Conservation (phyloP, 2,797 vertebrate genomes). For the Amniataba percoides region DNA sequence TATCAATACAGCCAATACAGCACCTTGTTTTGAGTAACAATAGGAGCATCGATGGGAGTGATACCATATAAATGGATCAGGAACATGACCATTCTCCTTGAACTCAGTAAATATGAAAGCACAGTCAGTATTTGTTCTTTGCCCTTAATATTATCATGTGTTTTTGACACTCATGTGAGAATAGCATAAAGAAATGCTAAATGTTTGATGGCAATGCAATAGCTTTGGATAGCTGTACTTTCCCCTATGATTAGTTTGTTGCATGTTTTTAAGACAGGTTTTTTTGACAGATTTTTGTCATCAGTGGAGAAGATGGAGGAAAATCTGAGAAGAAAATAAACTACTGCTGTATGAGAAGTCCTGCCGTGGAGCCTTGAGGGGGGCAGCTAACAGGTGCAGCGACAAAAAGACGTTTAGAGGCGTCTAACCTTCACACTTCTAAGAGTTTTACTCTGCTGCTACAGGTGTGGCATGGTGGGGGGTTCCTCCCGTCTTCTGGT, state of each 20-base stretch:
- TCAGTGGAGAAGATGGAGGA: not conserved
- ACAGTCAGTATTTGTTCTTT: not conserved
- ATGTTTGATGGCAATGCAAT: not conserved
- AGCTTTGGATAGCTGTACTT: not conserved
- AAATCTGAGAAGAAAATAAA: not conserved
- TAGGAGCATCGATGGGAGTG: not conserved
- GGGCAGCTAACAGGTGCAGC: not conserved
- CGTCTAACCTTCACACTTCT: constrained; percentile 9
- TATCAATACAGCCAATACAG: not conserved
- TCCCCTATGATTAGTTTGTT: not conserved
- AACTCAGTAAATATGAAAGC: not conserved
- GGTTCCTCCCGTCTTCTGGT: constrained; percentile 27
- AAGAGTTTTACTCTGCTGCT: constrained; percentile 28
- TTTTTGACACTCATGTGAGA: not conserved
- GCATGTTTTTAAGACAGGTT: not conserved
- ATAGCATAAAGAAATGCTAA: not conserved
- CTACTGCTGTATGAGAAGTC: not conserved
- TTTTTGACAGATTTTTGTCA: not conserved
- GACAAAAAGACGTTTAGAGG: not conserved
- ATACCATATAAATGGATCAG: not conserved
- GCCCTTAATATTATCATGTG: not conserved
- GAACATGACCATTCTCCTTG: not conserved
- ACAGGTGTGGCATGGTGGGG: constrained; percentile 50
- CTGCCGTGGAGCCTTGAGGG: not conserved
- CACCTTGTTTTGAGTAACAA: not conserved